A percentile compares a stretch with the other conserved stretches of the same genome.
phyloP scores from a whole-genome alignment of 2,888 invertebrate species.

The Drosophila stalkeri region DNA sequence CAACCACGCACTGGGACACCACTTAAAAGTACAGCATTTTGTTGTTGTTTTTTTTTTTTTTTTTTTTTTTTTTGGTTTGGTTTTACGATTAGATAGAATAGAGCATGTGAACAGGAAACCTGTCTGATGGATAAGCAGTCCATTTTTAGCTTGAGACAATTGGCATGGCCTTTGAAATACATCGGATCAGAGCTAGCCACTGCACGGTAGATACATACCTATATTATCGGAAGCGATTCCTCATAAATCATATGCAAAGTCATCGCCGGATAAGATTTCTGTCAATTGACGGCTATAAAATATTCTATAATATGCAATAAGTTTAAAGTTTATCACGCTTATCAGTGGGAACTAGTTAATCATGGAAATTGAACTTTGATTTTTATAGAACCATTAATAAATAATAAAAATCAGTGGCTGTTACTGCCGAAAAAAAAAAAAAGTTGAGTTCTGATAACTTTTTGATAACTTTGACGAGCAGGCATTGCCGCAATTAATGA shows the following conservation, averaged over 20 bases:
- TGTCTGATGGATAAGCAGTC: conserved; percentile 25
- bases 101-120: conserved; percentile 44
- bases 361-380: conserved; percentile 54
- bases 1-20: conserved; percentile 32
- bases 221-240: conserved; percentile 25
- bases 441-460: conserved; percentile 19
- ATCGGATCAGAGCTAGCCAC: background rate
- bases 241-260: conserved; percentile 31
- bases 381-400: conserved; percentile 27
- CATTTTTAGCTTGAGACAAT: conserved; percentile 2
- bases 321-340: conserved; percentile 18
- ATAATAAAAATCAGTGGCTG: conserved; percentile 28
- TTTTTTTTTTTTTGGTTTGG: background rate
- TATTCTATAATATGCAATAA: conserved; percentile 23
- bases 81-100: conserved; percentile 59
- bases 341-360: conserved; percentile 27
- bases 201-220: background rate
- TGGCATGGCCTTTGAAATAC: conserved; percentile 11
- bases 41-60: background rate
- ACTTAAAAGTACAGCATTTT: conserved; percentile 41
- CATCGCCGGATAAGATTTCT: conserved; percentile 36
- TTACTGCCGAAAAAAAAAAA: conserved; percentile 11
- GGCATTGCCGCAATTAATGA: conserved; percentile 65
- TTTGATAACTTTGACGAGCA: conserved; percentile 59
- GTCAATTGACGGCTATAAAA: conserved; percentile 26